These are phyloP conservation scores for Nothocercus julius DNA, from an alignment of 2,113 vertebrate species.

Conservation along the genomic window DNA sequence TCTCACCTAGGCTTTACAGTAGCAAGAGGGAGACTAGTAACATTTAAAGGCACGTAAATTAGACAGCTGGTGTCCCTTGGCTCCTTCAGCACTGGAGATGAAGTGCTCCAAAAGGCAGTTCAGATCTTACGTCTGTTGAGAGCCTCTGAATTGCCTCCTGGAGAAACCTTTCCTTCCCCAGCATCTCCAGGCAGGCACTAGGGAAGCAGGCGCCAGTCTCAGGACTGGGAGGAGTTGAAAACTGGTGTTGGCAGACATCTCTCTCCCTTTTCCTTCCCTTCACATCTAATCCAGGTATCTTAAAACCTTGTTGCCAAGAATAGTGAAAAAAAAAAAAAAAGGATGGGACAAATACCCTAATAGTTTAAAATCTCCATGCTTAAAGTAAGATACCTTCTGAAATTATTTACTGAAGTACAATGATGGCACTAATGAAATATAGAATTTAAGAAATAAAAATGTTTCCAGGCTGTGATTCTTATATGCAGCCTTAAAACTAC, in stretches of 20 bases:
- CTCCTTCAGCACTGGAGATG: not conserved
- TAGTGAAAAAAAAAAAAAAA: not conserved
- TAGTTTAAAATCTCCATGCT: not conserved
- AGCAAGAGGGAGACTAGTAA: not conserved
- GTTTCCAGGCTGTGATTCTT: not conserved
- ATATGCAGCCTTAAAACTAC: not conserved
- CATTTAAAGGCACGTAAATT: not conserved
- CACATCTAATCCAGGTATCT: not conserved
- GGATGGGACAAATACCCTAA: slow-evolving; percentile 4
- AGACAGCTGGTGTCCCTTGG: not conserved
- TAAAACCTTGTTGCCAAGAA: not conserved
- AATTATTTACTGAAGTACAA: not conserved
- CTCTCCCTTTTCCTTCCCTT: not conserved
- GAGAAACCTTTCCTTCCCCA: not conserved
- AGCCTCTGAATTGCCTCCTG: not conserved
- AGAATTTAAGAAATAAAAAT: not conserved
- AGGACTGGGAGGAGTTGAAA: not conserved
- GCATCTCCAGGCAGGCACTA: not conserved
- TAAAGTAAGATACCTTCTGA: not conserved
- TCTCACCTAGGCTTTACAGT: not conserved
- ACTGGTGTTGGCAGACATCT: not conserved
- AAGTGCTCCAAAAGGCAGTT: not conserved
- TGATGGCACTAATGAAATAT: not conserved
- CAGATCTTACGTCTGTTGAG: not conserved
- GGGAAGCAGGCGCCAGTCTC: not conserved